These are phyloP conservation scores for Columbina picui DNA, from an alignment of 2,113 vertebrate genomes.

Conservation along the genomic window DNA sequence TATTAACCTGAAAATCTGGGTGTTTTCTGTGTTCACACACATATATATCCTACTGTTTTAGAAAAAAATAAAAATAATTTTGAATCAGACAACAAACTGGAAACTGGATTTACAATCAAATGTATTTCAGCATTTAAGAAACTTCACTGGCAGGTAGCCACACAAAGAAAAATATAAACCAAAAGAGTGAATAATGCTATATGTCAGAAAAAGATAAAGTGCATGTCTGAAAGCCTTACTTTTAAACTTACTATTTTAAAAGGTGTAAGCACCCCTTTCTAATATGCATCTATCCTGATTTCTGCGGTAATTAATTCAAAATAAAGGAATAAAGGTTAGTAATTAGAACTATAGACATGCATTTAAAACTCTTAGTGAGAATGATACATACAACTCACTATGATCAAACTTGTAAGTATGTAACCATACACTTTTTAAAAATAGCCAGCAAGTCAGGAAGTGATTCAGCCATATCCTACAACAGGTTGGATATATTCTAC, in stretches of 20 bases:
- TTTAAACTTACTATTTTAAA: background rate
- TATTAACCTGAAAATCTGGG: background rate
- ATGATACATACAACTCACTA: background rate
- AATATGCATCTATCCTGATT: background rate
- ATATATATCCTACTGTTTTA: background rate
- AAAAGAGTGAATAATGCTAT: background rate
- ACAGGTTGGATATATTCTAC: background rate
- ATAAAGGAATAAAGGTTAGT: background rate
- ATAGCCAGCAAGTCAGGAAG: background rate
- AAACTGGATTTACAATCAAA: background rate
- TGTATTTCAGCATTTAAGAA: background rate
- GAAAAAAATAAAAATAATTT: background rate
- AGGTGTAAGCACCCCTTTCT: background rate
- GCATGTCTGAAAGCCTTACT: background rate
- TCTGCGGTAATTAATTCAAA: background rate
- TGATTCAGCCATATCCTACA: background rate
- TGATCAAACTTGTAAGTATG: background rate
- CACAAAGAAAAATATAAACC: background rate
- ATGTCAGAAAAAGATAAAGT: background rate
- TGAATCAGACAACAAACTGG: background rate
- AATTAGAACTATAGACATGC: background rate
- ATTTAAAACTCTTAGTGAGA: background rate
- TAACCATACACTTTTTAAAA: background rate
- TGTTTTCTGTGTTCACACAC: background rate
- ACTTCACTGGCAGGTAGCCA: background rate